Base-by-base conservation (phyloP, 2,113 vertebrate genomes). In the Amblyopsis rosae region DNA sequence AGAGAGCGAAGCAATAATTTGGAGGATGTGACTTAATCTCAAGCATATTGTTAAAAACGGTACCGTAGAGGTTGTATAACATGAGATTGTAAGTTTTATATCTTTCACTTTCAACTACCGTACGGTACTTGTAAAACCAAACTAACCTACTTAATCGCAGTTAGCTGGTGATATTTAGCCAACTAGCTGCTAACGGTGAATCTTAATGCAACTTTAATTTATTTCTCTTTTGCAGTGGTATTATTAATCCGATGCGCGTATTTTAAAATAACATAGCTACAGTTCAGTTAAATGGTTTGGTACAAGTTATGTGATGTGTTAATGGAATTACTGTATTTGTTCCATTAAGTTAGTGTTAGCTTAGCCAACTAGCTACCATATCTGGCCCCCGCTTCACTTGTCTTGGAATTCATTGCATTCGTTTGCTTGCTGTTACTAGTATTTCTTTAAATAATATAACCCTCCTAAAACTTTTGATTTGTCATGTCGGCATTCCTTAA, bases 291-390 rank as follows among this genome's bases (percentile, higher is more conserved):
- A 26, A 35, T n/a, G 16, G 65, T 57, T 46, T 47, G 13, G 9
- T 3, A 56, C 15, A 54, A 32, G 10, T 51, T 51, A 51, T 51
- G 9, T 62, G 17, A 35, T 9, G 55, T 60, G 35, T 69, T 47
- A 47, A 17, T 47, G 65, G 51, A 62, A 72, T 80, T 65, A 12
- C 33, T 15, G 6, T 51, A 70, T 62, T 76, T 72, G 65, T 69
- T 49, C 62, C 67, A 58, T 41, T 69, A 65, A 81, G 59, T 84
- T 75, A 10, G 12, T 51, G 77, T 72, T 86, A 88, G 88, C 87
- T 72, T 80, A 86, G 86, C 84, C 32, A 62, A 13, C 3, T 47
- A 7, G 85, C 80, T 84, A 26, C 26, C 26, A 17, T 3, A 86
- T 64, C 71, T 85, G 70, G 78, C 77, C 67, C 72, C 56, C 5